phyloP scores from a whole-genome alignment of 2,888 invertebrate genomes.

The Alviniconcha strummeri region DNA sequence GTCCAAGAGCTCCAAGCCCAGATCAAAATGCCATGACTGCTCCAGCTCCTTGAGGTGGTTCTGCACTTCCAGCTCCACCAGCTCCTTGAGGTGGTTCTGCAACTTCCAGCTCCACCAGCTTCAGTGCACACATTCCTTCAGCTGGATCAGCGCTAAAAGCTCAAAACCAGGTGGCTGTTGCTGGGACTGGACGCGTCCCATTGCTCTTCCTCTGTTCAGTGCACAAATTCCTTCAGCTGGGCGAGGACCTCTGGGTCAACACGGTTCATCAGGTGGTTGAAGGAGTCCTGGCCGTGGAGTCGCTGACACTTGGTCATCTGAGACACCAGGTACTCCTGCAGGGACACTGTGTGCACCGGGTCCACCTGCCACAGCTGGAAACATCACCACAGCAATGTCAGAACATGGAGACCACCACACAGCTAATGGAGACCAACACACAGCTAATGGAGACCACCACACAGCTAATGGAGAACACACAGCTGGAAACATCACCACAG shows the following conservation, averaged over 20 bases:
- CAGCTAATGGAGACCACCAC: no score
- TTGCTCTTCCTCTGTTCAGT: constrained; percentile 13
- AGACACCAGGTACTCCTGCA: constrained; percentile 75
- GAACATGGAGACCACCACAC: no score
- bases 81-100: no score
- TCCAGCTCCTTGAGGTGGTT: no score
- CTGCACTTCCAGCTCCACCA: no score
- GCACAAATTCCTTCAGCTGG: constrained; percentile 76
- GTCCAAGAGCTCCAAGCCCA: no score
- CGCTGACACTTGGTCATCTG: constrained; percentile 83
- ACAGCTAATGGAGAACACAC: no score
- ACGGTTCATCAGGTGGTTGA: constrained; percentile 83
- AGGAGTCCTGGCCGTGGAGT: constrained; percentile 85
- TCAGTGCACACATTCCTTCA: neutral
- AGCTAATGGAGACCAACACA: no score
- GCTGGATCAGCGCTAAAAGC: neutral
- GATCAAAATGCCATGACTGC: neutral
- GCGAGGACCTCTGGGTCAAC: constrained; percentile 84
- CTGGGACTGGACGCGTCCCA: neutral
- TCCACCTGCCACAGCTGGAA: constrained; percentile 81
- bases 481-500: no score
- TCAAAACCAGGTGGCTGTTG: no score
- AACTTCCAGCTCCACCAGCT: no score
- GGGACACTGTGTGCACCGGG: constrained; percentile 86
- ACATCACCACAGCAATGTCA: neutral